A percentile compares a stretch with the other conserved stretches of the same genome.
Conservation (phyloP, 2,888 invertebrate species). For the Dexiosoma caninum region DNA sequence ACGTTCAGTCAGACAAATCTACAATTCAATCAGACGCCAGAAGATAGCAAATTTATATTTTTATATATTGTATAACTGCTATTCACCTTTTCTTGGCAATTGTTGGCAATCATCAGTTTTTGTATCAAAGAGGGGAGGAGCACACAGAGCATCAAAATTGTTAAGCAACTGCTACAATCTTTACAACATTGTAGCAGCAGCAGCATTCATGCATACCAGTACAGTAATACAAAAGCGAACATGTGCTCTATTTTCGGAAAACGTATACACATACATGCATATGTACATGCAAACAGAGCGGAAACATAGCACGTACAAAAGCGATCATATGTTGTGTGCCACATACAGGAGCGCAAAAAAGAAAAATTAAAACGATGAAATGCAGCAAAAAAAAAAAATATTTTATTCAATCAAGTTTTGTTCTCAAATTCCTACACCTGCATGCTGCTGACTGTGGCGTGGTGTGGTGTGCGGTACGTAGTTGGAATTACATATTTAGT, state of each 20-base stretch:
- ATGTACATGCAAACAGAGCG: constrained; percentile 49
- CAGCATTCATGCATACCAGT: background rate
- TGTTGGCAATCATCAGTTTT: constrained; percentile 30
- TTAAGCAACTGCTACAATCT: constrained; percentile 11
- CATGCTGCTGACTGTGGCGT: constrained; percentile 33
- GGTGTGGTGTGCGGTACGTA: too few species aligned
- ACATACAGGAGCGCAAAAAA: background rate
- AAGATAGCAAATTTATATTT: constrained; percentile 14
- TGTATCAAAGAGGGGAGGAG: background rate
- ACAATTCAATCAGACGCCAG: constrained; percentile 75
- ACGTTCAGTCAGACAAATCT: constrained; percentile 65
- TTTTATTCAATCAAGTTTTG: constrained; percentile 60
- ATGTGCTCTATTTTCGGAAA: constrained; percentile 35
- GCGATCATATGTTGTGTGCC: constrained; percentile 43
- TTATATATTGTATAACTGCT: constrained; percentile 40
- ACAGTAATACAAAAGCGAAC: constrained; percentile 34
- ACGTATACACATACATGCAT: background rate
- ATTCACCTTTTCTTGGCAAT: constrained; percentile 44
- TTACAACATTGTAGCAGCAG: constrained; percentile 37
- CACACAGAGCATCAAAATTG: background rate
- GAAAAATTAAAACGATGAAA: background rate
- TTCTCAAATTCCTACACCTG: constrained; percentile 50
- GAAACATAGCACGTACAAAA: constrained; percentile 60
- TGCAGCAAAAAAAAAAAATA: constrained; percentile 16
- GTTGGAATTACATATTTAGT: constrained; percentile 1